A percentile compares a stretch with the other conserved stretches of the same genome.
These are phyloP conservation scores for Malurus cyaneus DNA, from an alignment of 2,113 vertebrate genomes.

Conservation along the genomic window DNA sequence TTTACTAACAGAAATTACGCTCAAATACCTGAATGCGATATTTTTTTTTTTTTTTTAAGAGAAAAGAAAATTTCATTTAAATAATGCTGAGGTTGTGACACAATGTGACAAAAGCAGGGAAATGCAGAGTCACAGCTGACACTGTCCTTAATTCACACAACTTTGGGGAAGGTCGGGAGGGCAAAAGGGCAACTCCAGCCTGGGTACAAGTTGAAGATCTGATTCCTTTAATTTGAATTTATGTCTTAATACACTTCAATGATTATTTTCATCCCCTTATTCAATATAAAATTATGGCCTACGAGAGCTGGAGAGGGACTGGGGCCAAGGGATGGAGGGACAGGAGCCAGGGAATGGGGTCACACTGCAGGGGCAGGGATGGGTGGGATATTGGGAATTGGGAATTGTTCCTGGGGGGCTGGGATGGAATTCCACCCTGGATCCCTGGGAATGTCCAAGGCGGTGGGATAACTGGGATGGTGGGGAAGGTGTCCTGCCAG, in stretches of 20 bases:
- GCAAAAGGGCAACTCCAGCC: neutral
- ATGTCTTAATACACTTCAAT: neutral
- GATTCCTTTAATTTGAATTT: slow-evolving; percentile 7
- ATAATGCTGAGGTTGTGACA: slow-evolving; percentile 76
- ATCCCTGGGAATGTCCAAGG: neutral
- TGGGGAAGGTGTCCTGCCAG: no score
- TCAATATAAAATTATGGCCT: neutral
- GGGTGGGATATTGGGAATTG: neutral
- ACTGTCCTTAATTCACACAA: slow-evolving; percentile 51
- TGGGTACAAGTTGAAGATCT: neutral
- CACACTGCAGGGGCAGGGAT: neutral
- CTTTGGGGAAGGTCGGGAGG: neutral
- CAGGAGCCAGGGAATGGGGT: neutral
- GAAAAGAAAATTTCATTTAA: slow-evolving; percentile 63
- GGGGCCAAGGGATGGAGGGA: neutral
- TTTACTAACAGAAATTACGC: slow-evolving; percentile 80
- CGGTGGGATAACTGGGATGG: neutral
- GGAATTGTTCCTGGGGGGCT: neutral
- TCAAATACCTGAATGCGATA: slow-evolving; percentile 69
- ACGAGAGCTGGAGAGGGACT: neutral
- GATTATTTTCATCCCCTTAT: slow-evolving; percentile 21
- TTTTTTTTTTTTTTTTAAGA: neutral
- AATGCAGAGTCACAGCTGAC: slow-evolving; percentile 70
- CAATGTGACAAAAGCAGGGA: slow-evolving; percentile 65
- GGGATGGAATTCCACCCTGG: neutral